A percentile compares a stretch with the other conserved stretches of the same genome.
phyloP scores from a whole-genome alignment of 1,140 invertebrate species.

The Hetaerina americana region DNA sequence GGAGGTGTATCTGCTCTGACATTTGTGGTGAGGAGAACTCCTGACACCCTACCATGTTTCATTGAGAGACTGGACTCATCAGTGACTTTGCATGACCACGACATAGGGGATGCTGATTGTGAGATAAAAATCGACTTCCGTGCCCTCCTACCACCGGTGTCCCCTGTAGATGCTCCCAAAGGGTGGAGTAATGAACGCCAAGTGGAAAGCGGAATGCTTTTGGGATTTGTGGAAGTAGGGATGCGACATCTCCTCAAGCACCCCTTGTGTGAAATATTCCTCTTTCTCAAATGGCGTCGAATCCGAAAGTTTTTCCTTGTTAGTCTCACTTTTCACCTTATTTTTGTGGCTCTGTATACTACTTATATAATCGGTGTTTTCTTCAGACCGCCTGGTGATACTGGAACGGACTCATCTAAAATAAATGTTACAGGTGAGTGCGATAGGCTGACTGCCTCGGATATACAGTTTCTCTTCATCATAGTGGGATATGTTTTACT shows the following conservation, averaged over 20 bases:
- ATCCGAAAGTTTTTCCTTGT: constrained; percentile 73
- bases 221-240: constrained; percentile 63
- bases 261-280: constrained; percentile 65
- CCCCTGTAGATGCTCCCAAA: constrained; percentile 39
- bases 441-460: neutral
- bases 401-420: neutral
- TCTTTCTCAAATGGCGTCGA: constrained; percentile 66
- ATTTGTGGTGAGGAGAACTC: constrained; percentile 67
- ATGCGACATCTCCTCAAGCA: constrained; percentile 62
- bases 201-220: constrained; percentile 54
- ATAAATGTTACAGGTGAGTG: neutral
- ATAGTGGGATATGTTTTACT: constrained; percentile 39
- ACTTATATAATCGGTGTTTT: constrained; percentile 45
- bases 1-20: constrained; percentile 64
- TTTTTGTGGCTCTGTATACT: constrained; percentile 61
- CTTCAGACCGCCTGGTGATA: constrained; percentile 9
- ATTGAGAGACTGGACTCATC: constrained; percentile 58
- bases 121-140: constrained; percentile 65
- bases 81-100: constrained; percentile 63
- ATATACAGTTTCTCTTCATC: neutral
- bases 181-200: constrained; percentile 15
- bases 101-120: constrained; percentile 68
- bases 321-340: constrained; percentile 60
- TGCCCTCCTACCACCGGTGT: constrained; percentile 40
- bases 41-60: constrained; percentile 58